These are phyloP conservation scores for Heliocidaris erythrogramma DNA, from an alignment of 35 echinoderm and acorn worm genomes.

Conservation along the genomic window DNA sequence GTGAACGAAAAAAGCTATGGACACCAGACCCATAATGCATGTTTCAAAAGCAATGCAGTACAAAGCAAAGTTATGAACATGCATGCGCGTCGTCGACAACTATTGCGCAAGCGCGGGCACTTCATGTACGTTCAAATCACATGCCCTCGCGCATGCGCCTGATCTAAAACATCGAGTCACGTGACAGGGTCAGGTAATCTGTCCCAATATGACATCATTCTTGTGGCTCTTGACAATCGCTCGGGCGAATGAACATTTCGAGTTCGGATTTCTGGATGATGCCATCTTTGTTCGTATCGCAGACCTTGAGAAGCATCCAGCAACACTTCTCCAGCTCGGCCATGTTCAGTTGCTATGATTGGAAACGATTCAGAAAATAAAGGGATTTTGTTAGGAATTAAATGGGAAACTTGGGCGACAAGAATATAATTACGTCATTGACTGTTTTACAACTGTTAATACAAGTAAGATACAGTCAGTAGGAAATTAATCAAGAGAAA, in stretches of 20 bases:
- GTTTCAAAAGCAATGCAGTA: neutral
- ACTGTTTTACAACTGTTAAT: neutral
- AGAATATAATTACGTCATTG: neutral
- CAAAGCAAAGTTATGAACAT: slow-evolving; percentile 33
- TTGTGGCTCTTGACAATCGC: neutral
- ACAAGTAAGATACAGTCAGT: too few relatives aligned
- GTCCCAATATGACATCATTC: slow-evolving; percentile 25
- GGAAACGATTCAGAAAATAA: neutral
- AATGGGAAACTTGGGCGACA: neutral
- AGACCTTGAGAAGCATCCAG: neutral
- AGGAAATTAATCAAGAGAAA: too few relatives aligned
- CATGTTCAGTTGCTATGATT: slow-evolving; percentile 19
- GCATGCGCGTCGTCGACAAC: slow-evolving; percentile 23
- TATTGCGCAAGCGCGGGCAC: slow-evolving; percentile 1
- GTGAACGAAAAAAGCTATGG: neutral
- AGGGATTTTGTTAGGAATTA: neutral
- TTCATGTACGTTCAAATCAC: neutral
- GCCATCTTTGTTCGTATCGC: slow-evolving; percentile 17
- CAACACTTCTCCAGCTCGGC: slow-evolving; percentile 21
- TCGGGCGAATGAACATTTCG: neutral
- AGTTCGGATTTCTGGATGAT: slow-evolving; percentile 39
- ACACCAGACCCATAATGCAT: slow-evolving; percentile 13
- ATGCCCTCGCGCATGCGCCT: neutral
- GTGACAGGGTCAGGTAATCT: slow-evolving; percentile 42
- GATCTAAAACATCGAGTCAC: slow-evolving; percentile 34